Percentiles rank a stretch among this genome's conserved stretches.
Conservation (phyloP, 2,888 invertebrate genomes). For the Carpatolechia fugitivella region DNA sequence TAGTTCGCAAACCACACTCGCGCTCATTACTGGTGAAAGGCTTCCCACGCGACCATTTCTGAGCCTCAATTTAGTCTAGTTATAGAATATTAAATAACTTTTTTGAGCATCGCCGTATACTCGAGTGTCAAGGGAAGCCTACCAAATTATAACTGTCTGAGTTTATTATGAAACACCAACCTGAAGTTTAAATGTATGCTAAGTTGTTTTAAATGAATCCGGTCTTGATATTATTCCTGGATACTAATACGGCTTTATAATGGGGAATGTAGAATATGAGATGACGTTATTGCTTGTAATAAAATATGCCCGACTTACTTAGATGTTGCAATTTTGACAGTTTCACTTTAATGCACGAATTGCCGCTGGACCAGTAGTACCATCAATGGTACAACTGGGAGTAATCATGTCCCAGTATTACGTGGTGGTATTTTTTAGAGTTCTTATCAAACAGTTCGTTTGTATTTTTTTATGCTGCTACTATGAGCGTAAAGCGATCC, state of each 20-base stretch:
- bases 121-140: background rate
- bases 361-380: too few relatives aligned
- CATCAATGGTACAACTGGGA: too few relatives aligned
- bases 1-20: background rate
- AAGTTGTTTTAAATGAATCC: conserved; percentile 10
- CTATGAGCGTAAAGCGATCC: too few relatives aligned
- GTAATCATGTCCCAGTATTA: too few relatives aligned
- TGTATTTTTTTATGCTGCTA: too few relatives aligned
- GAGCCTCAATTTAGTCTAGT: too few relatives aligned
- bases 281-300: background rate
- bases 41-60: too few relatives aligned
- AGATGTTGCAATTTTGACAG: too few relatives aligned
- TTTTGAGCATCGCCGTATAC: background rate
- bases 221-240: background rate
- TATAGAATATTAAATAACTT: background rate
- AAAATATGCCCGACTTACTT: too few relatives aligned
- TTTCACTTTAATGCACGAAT: too few relatives aligned
- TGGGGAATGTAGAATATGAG: background rate
- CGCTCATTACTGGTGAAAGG: background rate
- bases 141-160: conserved; percentile 7
- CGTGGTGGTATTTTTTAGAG: too few relatives aligned
- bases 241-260: background rate
- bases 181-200: conserved; percentile 12
- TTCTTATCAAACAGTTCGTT: too few relatives aligned
- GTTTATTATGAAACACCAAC: conserved; percentile 12